Base-by-base conservation (phyloP, 53 echinoderm and acorn worm species). In the Patiria pectinifera region DNA sequence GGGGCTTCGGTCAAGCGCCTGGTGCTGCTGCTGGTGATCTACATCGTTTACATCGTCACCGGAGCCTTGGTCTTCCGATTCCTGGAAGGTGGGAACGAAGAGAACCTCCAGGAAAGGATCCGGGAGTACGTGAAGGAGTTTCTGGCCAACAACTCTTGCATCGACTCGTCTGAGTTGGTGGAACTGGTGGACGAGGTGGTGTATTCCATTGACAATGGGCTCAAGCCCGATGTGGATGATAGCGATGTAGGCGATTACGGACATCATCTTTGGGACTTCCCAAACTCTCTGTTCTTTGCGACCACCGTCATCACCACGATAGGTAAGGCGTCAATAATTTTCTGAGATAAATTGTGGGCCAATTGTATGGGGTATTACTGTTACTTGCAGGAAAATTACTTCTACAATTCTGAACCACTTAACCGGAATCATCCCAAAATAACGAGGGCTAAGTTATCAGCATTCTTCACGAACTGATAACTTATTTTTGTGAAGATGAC, bases 241-340 rank as follows among this genome's bases (percentile, higher is more conserved):
- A 45, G 14, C 18, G 60, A 66, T 2, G 19, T 77, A 2, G 69
- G 69, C 48, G 25, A 69, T 16, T 86, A 86, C 63, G 93, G 91
- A 2, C 86, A 90, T 16, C 88, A 93, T n/a, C 91, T 93, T 12
- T 96, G 96, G 96, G 95, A 96, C 83, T 82, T 96, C 62, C 87
- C 93, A 16, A 89, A 95, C 71, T 94, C 96, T 0, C 69, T 96
- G 5, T 96, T 96, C 91, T 96, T 96, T 71, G 89, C 92, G 14
- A 92, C 96, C 35, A 96, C 96, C 3, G 95, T 96, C 1, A 91
- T 96, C 21, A 95, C 96, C 23, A 96, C 96, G 6, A 96, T 96
- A 43, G 96, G 96, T 96, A 83, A 77, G 96, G 63, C 3, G 35
- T 43, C 62, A n/a, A 5, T 74, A 23, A 24, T 16, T 24, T 53